Evolutionary conservation across 2,113 vertebrate genomes (phyloP).

Genomic region (Hippocampus zosterae): DNA sequence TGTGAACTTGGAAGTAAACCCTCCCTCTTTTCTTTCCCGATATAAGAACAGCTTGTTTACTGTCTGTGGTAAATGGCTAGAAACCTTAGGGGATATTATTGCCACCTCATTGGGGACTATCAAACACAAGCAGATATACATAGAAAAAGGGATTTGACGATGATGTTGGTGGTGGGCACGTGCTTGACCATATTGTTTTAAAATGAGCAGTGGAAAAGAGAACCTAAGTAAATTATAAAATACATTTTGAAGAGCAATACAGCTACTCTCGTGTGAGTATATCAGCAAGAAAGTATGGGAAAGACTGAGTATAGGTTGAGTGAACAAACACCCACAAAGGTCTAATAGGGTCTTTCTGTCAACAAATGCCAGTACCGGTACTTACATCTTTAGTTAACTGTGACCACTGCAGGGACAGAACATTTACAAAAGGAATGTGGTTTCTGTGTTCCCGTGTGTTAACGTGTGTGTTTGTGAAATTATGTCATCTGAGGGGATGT

Average conservation of each 20-base stretch:
- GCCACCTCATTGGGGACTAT: constrained; percentile 22
- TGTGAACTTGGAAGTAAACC: constrained; percentile 24
- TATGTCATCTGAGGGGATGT: constrained; percentile 27
- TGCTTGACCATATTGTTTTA: constrained; percentile 34
- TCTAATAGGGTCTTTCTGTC: constrained; percentile 24
- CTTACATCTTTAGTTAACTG: constrained; percentile 44
- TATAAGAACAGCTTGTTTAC: not conserved
- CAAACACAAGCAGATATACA: constrained; percentile 13
- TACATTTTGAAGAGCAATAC: constrained; percentile 24
- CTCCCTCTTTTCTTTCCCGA: not conserved
- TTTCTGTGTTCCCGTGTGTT: not conserved
- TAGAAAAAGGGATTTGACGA: constrained; percentile 27
- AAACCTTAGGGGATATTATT: constrained; percentile 7
- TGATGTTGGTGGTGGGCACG: constrained; percentile 6
- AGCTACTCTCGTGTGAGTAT: constrained; percentile 45
- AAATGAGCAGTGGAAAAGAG: constrained; percentile 22
- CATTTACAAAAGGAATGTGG: constrained; percentile 35
- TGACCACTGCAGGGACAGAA: constrained; percentile 36
- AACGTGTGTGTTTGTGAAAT: not conserved
- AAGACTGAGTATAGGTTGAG: constrained; percentile 13
- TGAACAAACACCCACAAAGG: constrained; percentile 20
- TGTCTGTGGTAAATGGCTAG: constrained; percentile 26
- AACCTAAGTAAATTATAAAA: constrained; percentile 24
- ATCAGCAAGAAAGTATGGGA: constrained; percentile 40
- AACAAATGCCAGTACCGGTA: constrained; percentile 41